A percentile compares a stretch with the other conserved stretches of the same genome.
Conservation (phyloP, 2,797 vertebrate species). For the Sebastolobus alascanus region DNA sequence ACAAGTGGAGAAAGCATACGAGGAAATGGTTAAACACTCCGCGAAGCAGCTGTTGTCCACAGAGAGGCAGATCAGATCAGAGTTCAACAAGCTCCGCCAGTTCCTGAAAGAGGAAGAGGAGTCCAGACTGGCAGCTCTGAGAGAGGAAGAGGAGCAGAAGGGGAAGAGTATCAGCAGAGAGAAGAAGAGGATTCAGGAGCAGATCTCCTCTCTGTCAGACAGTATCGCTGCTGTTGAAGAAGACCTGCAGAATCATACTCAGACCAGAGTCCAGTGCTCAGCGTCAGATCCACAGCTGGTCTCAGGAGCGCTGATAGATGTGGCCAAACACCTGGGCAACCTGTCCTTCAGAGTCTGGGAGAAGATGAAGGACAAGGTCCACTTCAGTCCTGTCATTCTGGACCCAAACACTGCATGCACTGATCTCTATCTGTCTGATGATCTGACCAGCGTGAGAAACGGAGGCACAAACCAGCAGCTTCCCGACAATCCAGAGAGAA, state of each 20-base stretch:
- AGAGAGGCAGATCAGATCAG: slow-evolving; percentile 44
- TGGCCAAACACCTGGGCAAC: slow-evolving; percentile 1
- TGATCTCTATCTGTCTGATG: neutral
- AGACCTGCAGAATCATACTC: slow-evolving; percentile 12
- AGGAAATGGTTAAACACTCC: slow-evolving; percentile 14
- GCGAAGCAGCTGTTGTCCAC: slow-evolving; percentile 24
- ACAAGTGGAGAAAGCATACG: neutral
- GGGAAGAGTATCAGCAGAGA: slow-evolving; percentile 36
- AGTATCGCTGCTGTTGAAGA: slow-evolving; percentile 48
- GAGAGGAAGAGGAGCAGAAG: slow-evolving; percentile 63
- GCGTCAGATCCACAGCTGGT: neutral
- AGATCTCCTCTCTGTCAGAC: slow-evolving; percentile 49
- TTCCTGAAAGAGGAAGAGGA: slow-evolving; percentile 78
- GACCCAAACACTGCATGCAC: neutral
- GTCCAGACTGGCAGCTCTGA: slow-evolving; percentile 68
- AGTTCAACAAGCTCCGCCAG: slow-evolving; percentile 79
- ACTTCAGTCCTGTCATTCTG: neutral
- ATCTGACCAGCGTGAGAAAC: neutral
- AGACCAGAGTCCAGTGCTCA: neutral
- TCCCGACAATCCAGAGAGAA: too few species aligned
- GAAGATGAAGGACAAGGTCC: neutral
- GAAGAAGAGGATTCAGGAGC: slow-evolving; percentile 46
- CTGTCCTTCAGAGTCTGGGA: slow-evolving; percentile 1
- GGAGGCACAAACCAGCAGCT: neutral
- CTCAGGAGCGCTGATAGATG: neutral